Evolutionary conservation across 1,140 invertebrate genomes (phyloP), one percentile per base, ranked within the genome.

Genomic region (Drosophila seguyi): DNA sequence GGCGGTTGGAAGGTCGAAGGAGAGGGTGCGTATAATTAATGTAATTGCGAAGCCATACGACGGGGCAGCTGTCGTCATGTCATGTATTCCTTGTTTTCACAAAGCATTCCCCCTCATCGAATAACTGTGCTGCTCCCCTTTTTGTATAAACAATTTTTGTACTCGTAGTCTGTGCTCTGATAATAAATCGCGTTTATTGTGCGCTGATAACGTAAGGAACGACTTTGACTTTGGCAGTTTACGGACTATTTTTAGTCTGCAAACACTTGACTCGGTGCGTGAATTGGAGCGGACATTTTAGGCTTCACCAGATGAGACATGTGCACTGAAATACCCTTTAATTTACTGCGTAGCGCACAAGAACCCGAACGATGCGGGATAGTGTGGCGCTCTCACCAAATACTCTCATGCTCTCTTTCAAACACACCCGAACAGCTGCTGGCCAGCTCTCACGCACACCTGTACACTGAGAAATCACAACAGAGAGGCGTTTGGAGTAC

Each of bases 31-130:
- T 52, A 52, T 72, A 74, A 88, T 67, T 48, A 88, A 61, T 88
- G 38, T 80, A 87, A 84, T 84, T 84, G 84, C 61, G 84, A 87
- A 87, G 85, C 84, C 84, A 71, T 84, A 87, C 57, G 68, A 71
- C 53, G 48, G 41, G 38, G 34, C 75, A 78, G 45, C 76, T 47
- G 68, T 18, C 39, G 22, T 63, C 56, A 79, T 63, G 61, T 55
- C 56, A 79, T 63, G 58, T 66, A 67, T 56, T 65, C 45, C 39
- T 57, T 67, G n/a, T 48, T 62, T 62, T 47, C 38, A 68, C 47
- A 65, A 79, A 79, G 48, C 75, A 88, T 87, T 82, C 71, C 75
- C 75, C 83, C 65, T 79, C 66, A 86, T 87, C 56, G 59, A 81
- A 71, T 63, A 53, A 72, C 71, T 55, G 63, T 60, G 53, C 67